Percentiles rank a stretch among this genome's conserved stretches.
phyloP scores from a whole-genome alignment of 1,140 invertebrate species.

The Anoplophora glabripennis region DNA sequence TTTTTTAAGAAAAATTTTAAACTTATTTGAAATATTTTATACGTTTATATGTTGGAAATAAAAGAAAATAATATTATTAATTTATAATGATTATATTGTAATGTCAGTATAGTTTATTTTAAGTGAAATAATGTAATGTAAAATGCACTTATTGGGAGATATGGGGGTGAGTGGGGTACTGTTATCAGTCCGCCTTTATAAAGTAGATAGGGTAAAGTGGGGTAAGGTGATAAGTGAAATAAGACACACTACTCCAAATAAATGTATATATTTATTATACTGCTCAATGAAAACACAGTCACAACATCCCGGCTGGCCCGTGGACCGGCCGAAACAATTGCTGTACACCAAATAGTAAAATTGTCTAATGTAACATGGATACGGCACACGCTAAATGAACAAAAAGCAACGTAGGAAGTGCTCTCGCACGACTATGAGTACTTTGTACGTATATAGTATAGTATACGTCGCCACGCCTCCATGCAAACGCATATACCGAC shows the following conservation, averaged over 20 bases:
- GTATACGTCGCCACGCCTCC: slow-evolving; percentile 50
- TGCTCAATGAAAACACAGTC: slow-evolving; percentile 53
- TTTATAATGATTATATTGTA: too few relatives aligned
- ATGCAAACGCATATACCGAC: slow-evolving; percentile 32
- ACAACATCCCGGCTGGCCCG: slow-evolving; percentile 47
- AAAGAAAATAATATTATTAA: too few relatives aligned
- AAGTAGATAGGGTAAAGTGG: too few relatives aligned
- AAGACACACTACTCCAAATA: slow-evolving; percentile 44
- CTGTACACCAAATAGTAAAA: slow-evolving; percentile 53
- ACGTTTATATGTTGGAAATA: too few relatives aligned
- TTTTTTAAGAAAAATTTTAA: too few relatives aligned
- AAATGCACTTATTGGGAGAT: too few relatives aligned
- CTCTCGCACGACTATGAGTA: slow-evolving; percentile 48
- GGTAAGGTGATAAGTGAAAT: too few relatives aligned
- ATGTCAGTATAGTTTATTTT: too few relatives aligned
- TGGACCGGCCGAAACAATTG: slow-evolving; percentile 46
- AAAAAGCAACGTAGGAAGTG: slow-evolving; percentile 49
- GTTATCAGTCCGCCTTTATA: too few relatives aligned
- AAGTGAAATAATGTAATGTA: too few relatives aligned
- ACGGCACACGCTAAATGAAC: slow-evolving; percentile 51
- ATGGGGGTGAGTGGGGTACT: too few relatives aligned
- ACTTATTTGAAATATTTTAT: too few relatives aligned
- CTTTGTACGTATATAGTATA: slow-evolving; percentile 52
- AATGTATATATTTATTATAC: slow-evolving; percentile 53
- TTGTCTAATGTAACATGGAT: slow-evolving; percentile 53